These are phyloP conservation scores for Serripes groenlandicus DNA, from an alignment of 2,888 invertebrate genomes.

Conservation along the genomic window DNA sequence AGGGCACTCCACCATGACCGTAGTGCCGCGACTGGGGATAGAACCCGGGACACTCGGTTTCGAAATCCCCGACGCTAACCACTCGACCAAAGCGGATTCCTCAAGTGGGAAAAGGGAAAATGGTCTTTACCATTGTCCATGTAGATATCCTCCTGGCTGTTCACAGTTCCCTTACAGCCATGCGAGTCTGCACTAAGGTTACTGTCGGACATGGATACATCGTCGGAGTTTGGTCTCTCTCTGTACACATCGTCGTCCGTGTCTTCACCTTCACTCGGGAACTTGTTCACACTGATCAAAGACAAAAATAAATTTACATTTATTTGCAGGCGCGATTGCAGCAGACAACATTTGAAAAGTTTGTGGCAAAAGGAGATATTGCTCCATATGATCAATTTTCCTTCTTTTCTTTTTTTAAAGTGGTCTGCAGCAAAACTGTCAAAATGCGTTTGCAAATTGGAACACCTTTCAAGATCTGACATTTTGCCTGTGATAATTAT, in stretches of 20 bases:
- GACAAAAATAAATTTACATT: not conserved
- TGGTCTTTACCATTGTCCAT: conserved; percentile 4
- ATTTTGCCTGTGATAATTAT: not conserved
- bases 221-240: conserved; percentile 40
- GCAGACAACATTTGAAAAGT: not conserved
- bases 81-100: too few species aligned
- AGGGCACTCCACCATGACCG: too few species aligned
- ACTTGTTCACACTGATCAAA: conserved; percentile 30
- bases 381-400: conserved; percentile 5
- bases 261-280: conserved; percentile 69
- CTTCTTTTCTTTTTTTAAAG: too few species aligned
- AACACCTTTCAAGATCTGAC: too few species aligned
- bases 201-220: conserved; percentile 37
- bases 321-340: not conserved
- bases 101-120: too few species aligned
- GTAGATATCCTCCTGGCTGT: conserved; percentile 19
- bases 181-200: conserved; percentile 44
- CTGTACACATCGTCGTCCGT: conserved; percentile 73
- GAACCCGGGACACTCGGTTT: too few species aligned
- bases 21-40: too few species aligned
- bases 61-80: too few species aligned
- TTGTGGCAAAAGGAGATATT: conserved; percentile 11
- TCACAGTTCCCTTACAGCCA: conserved; percentile 19
- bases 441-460: too few species aligned
- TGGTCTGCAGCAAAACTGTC: too few species aligned